Conservation (phyloP, 2,797 vertebrate species). For the Antrozous pallidus region DNA sequence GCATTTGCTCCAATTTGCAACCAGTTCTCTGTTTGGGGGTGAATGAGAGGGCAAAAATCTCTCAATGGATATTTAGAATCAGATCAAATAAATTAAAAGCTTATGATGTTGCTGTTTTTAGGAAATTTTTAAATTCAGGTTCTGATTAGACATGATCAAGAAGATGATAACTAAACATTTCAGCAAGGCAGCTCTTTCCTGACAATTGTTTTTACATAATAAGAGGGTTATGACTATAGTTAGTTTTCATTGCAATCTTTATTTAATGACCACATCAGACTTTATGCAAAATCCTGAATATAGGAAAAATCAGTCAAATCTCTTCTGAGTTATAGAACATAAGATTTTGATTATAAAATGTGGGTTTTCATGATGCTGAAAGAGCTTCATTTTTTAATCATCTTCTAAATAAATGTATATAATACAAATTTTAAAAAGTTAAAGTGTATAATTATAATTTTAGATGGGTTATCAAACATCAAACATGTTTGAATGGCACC, state of each 20-base stretch:
- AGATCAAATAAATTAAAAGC: conserved; percentile 89
- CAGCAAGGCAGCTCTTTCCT: conserved; percentile 88
- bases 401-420: background rate
- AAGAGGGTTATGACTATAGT: background rate
- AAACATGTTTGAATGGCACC: background rate
- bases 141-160: conserved; percentile 83
- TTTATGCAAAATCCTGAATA: background rate
- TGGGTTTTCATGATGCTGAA: background rate
- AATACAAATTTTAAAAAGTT: background rate
- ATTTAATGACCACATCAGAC: background rate
- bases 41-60: conserved; percentile 89
- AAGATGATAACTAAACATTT: conserved; percentile 83
- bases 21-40: conserved; percentile 89
- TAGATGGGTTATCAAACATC: background rate
- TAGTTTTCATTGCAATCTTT: background rate
- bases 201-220: conserved; percentile 71
- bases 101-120: conserved; percentile 89
- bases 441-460: background rate
- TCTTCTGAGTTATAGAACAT: conserved; percentile 1
- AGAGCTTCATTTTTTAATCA: background rate
- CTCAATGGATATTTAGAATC: conserved; percentile 91
- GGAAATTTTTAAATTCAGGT: conserved; percentile 85
- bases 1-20: conserved; percentile 93
- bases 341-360: conserved; percentile 5
- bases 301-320: background rate